Conservation (phyloP, 30 jellyfish, hydroid and myxozoan species). For the Chrysaora quinquecirrha region DNA sequence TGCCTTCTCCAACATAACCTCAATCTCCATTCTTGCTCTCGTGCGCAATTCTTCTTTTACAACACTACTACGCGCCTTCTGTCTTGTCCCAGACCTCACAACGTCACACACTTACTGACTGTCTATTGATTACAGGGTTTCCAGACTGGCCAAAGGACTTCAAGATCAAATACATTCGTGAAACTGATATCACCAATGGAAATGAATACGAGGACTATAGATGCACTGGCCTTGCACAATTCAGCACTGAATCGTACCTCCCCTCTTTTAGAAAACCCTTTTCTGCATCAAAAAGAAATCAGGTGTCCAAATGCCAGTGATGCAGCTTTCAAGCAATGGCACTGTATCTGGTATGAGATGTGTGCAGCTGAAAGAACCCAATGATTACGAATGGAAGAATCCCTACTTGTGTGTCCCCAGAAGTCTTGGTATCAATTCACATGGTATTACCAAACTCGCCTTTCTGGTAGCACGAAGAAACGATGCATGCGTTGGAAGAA, state of each 20-base stretch:
- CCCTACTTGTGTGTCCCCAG: constrained; percentile 62
- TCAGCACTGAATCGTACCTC: constrained; percentile 34
- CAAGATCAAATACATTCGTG: constrained; percentile 22
- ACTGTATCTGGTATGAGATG: constrained; percentile 43
- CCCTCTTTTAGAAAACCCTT: constrained; percentile 45
- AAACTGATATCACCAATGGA: not conserved
- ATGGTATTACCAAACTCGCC: constrained; percentile 37
- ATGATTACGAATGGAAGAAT: constrained; percentile 27
- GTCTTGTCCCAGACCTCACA: too few species aligned
- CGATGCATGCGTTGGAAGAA: constrained; percentile 48
- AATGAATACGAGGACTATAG: constrained; percentile 8
- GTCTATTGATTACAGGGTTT: not conserved
- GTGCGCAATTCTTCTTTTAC: too few species aligned
- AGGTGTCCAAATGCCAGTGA: constrained; percentile 32
- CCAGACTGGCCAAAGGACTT: constrained; percentile 48
- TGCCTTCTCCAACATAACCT: too few species aligned
- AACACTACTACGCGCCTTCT: too few species aligned
- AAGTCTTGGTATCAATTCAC: constrained; percentile 62
- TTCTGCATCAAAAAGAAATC: constrained; percentile 45
- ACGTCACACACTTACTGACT: too few species aligned
- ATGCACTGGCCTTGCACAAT: constrained; percentile 45
- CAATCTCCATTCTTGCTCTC: too few species aligned
- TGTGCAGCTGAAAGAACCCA: constrained; percentile 38
- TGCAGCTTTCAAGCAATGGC: constrained; percentile 18
- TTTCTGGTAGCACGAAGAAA: constrained; percentile 8